A percentile compares a stretch with the other conserved stretches of the same genome.
phyloP scores from a whole-genome alignment of 2,797 vertebrate genomes.

The Sebastes matsubarae region DNA sequence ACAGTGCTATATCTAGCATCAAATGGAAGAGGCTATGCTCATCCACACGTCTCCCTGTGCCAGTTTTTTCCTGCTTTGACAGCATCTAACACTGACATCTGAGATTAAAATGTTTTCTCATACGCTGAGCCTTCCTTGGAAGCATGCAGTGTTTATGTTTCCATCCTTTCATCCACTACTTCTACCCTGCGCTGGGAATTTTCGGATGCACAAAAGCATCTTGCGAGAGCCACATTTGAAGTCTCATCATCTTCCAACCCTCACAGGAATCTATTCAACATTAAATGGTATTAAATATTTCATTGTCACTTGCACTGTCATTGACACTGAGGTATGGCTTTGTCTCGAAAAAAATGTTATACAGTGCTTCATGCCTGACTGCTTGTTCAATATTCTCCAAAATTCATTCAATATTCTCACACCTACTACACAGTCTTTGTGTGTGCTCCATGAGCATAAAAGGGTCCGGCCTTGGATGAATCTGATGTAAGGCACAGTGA shows the following conservation, averaged over 20 bases:
- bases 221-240: conserved; percentile 43
- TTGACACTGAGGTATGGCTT: conserved; percentile 46
- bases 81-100: conserved; percentile 53
- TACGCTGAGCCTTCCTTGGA: conserved; percentile 40
- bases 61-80: conserved; percentile 42
- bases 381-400: conserved; percentile 19
- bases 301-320: conserved; percentile 50
- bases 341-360: conserved; percentile 2
- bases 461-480: background rate
- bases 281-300: conserved; percentile 65
- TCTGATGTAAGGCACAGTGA: background rate
- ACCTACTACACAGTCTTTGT: background rate
- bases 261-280: conserved; percentile 49
- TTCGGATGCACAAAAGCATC: conserved; percentile 42
- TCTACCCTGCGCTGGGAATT: conserved; percentile 42
- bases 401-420: conserved; percentile 3
- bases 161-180: conserved; percentile 52
- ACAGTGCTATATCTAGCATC: conserved; percentile 41
- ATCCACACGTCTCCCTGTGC: conserved; percentile 31
- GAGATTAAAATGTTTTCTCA: conserved; percentile 58
- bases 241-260: conserved; percentile 43
- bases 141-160: conserved; percentile 65
- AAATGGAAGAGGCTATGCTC: conserved; percentile 39
- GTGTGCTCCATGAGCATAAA: background rate
- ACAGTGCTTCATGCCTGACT: conserved; percentile 2